Base-by-base conservation (phyloP, 2,888 invertebrate species). In the Plebejus anna region DNA sequence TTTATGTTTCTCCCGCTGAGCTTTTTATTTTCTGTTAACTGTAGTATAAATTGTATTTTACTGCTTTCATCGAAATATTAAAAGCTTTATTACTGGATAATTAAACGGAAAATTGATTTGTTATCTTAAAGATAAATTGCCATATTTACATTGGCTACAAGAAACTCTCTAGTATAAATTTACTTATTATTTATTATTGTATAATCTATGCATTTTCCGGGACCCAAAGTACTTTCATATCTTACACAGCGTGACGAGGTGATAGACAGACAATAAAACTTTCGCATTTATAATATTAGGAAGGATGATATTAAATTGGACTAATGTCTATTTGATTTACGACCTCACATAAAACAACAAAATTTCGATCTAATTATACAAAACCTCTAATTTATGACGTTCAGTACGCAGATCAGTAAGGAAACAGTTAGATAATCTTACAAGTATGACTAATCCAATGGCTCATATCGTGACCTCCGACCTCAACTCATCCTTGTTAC, bases 1-100 rank as follows among this genome's bases (percentile, higher is more conserved):
- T 73, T 73, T 51, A 73, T 73, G 55, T 16, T 55, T 55, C 73
- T 55, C 73, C 51, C 73, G 73, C 55, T 55, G 73, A 73, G 73
- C 55, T 73, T 73, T 73, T 51, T 51, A 73, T 28, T 73, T 55
- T 55, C 73, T 55, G 55, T 51, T 55, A 55, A 73, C 71, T 38
- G 16, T 36, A n/a, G 1, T 42, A 71, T 42, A 42, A 42, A n/a
- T 42, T 2, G 6, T 42, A 42, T 42, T 71, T 71, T 71, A 71
- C 13, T 32, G 66, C 66, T 66, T 66, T 66, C 66, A 36, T 36
- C 32, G 66, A 66, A 13, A 66, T 59, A 55, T 55, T 55, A 55
- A 55, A 55, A 55, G 16, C 55, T 55, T 55, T 55, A 55, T 16
- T 13, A 16, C 4, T 16, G 4, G 55, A 55, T 55, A 55, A 55